These are phyloP conservation scores for Rhinolophus sinicus DNA, from an alignment of 2,113 vertebrate genomes.

Conservation along the genomic window DNA sequence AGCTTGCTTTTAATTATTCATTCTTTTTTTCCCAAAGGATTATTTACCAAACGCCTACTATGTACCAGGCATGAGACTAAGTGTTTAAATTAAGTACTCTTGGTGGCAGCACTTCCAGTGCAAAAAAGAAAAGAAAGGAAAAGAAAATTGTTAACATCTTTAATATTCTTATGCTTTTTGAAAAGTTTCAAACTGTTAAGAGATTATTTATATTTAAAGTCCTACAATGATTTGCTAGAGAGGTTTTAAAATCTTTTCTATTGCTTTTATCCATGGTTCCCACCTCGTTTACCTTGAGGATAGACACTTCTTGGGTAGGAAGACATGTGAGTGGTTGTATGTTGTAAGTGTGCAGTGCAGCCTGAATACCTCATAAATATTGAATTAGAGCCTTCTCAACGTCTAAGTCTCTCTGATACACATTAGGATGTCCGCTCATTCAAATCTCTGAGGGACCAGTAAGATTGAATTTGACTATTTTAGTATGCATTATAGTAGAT, in stretches of 20 bases:
- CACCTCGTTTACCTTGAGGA: neutral
- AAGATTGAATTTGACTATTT: neutral
- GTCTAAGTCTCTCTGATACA: neutral
- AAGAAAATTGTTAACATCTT: neutral
- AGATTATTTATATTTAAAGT: constrained; percentile 32
- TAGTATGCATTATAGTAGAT: neutral
- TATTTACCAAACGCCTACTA: neutral
- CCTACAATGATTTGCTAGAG: neutral
- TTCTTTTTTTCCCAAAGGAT: neutral
- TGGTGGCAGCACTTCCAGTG: neutral
- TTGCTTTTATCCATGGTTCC: neutral
- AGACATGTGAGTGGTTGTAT: neutral
- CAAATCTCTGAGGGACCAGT: neutral
- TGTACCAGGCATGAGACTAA: neutral
- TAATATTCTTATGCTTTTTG: neutral
- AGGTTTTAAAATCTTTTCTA: neutral
- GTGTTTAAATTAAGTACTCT: neutral
- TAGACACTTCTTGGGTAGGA: neutral
- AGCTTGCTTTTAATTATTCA: neutral
- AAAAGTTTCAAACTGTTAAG: neutral
- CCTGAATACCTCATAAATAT: neutral
- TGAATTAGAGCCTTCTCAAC: neutral
- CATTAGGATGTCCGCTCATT: neutral
- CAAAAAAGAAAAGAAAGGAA: neutral
- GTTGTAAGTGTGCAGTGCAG: neutral